phyloP scores from a whole-genome alignment of 2,797 vertebrate species.

The Dendrocincla fuliginosa region DNA sequence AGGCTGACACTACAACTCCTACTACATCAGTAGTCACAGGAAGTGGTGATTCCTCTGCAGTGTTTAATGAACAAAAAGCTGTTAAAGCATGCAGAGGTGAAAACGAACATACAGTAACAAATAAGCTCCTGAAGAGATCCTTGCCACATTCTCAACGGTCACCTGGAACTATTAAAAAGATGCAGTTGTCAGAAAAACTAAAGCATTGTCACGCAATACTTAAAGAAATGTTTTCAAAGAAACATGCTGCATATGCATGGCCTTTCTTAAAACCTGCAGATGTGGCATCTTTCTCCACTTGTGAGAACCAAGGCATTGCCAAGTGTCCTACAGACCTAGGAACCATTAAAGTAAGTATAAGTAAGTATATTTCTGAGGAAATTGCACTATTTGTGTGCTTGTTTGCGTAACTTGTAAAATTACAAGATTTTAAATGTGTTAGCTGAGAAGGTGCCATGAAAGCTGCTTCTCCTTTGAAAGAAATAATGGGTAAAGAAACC shows the following conservation, averaged over 20 bases:
- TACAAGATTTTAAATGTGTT: not conserved
- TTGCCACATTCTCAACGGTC: slow-evolving; percentile 75
- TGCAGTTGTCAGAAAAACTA: slow-evolving; percentile 79
- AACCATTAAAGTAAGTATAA: slow-evolving; percentile 85
- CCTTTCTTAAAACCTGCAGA: slow-evolving; percentile 88
- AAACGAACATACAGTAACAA: slow-evolving; percentile 62
- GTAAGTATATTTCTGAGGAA: slow-evolving; percentile 72
- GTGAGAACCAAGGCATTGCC: slow-evolving; percentile 82
- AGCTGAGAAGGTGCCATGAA: not conserved
- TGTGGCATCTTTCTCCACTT: slow-evolving; percentile 73
- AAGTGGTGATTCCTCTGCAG: slow-evolving; percentile 63
- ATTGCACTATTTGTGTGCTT: not conserved
- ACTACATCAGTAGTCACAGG: slow-evolving; percentile 60
- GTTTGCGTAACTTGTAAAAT: not conserved
- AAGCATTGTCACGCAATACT: slow-evolving; percentile 84
- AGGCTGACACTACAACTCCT: slow-evolving; percentile 82
- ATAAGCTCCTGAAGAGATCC: slow-evolving; percentile 78
- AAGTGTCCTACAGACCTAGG: slow-evolving; percentile 87
- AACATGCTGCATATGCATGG: slow-evolving; percentile 87
- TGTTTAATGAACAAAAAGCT: slow-evolving; percentile 52
- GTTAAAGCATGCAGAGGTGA: slow-evolving; percentile 67
- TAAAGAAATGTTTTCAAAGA: slow-evolving; percentile 90
- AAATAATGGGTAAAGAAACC: not conserved
- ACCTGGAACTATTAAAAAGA: slow-evolving; percentile 63
- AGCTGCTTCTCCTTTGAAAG: not conserved